phyloP scores from a whole-genome alignment of 2,113 vertebrate species.

The Meles meles region DNA sequence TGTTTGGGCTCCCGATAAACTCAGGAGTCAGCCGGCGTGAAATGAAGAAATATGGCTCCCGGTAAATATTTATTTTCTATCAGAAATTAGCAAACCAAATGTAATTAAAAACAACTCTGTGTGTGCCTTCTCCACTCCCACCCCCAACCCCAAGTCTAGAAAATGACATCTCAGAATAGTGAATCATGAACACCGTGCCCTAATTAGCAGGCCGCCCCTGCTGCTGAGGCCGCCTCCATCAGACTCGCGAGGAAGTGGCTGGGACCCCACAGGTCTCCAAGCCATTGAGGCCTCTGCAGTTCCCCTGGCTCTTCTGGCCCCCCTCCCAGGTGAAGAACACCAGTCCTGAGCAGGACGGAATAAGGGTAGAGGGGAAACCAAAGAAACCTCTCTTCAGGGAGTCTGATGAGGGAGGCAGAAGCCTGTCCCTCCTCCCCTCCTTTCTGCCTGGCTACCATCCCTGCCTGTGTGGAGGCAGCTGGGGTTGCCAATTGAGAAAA shows the following conservation, averaged over 20 bases:
- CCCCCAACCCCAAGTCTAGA: slow-evolving; percentile 72
- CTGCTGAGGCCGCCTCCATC: not conserved
- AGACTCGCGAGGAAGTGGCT: not conserved
- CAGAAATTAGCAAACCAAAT: slow-evolving; percentile 92
- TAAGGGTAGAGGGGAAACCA: not conserved
- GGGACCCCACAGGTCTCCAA: not conserved
- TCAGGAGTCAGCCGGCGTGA: slow-evolving; percentile 83
- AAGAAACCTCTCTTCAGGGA: not conserved
- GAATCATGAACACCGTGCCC: slow-evolving; percentile 81
- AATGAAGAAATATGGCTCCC: slow-evolving; percentile 88
- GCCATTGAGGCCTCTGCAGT: not conserved
- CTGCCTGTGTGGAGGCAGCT: not conserved
- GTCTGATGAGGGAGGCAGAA: not conserved
- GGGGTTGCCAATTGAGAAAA: not conserved
- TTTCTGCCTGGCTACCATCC: not conserved
- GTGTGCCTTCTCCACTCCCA: slow-evolving; percentile 64
- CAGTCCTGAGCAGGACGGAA: not conserved
- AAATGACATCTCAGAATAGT: slow-evolving; percentile 81
- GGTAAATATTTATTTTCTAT: slow-evolving; percentile 91
- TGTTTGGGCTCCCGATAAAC: slow-evolving; percentile 82
- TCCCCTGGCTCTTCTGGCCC: not conserved
- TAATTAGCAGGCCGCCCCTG: slow-evolving; percentile 83
- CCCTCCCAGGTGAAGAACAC: not conserved
- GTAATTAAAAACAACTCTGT: slow-evolving; percentile 88
- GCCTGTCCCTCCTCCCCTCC: not conserved